phyloP scores from a whole-genome alignment of 2,888 invertebrate species.

The Lasioglossum lativentre region DNA sequence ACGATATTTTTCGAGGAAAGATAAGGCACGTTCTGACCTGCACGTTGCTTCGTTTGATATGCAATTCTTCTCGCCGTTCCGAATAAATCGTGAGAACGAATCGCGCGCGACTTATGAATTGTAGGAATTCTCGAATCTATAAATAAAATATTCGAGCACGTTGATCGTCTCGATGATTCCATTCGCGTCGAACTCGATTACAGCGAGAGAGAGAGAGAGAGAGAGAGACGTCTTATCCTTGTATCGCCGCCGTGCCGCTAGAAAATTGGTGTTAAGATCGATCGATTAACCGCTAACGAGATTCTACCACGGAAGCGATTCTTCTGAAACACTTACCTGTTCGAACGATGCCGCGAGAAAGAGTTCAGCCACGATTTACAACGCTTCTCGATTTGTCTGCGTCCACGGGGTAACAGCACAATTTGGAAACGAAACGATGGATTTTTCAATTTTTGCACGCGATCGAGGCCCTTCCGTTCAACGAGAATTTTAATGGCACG shows the following conservation, averaged over 20 bases:
- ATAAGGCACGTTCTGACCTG: slow-evolving; percentile 54
- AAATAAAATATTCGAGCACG: background rate
- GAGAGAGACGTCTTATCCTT: background rate
- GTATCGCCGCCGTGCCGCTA: background rate
- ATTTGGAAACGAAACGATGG: slow-evolving; percentile 7
- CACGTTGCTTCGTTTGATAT: slow-evolving; percentile 29
- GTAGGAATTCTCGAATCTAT: background rate
- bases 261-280: background rate
- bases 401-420: background rate
- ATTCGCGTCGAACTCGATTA: background rate
- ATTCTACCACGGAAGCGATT: background rate
- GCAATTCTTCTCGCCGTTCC: slow-evolving; percentile 8
- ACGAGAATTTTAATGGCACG: slow-evolving; percentile 29
- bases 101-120: background rate
- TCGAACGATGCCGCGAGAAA: background rate
- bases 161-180: background rate
- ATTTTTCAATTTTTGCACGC: background rate
- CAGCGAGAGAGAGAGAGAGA: no score
- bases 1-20: slow-evolving; percentile 41
- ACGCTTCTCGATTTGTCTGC: background rate
- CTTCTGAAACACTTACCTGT: slow-evolving; percentile 22
- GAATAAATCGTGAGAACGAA: slow-evolving; percentile 34
- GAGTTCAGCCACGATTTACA: background rate
- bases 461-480: background rate
- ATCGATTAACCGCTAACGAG: background rate